These are phyloP conservation scores for Brienomyrus brachyistius DNA, from an alignment of 2,113 vertebrate species.

Conservation along the genomic window DNA sequence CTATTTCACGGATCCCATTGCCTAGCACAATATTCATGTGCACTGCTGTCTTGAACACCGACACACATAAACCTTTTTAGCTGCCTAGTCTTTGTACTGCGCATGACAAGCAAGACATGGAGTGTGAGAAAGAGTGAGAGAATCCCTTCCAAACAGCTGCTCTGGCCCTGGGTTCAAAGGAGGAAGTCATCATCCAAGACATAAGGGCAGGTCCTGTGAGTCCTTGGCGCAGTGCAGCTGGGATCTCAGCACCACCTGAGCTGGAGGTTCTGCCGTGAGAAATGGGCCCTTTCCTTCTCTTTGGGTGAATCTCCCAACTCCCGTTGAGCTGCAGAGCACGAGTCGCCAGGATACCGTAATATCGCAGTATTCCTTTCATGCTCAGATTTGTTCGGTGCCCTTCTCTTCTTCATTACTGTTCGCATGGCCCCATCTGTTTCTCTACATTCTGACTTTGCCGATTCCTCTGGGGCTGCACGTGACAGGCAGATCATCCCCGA, in stretches of 20 bases:
- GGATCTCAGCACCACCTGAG: slow-evolving; percentile 30
- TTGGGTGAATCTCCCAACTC: not conserved
- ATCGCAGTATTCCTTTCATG: not conserved
- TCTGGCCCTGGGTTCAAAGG: slow-evolving; percentile 43
- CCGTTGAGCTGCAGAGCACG: not conserved
- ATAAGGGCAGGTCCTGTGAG: slow-evolving; percentile 17
- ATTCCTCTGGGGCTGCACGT: slow-evolving; percentile 11
- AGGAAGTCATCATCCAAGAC: slow-evolving; percentile 21
- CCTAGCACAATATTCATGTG: not conserved
- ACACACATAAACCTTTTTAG: not conserved
- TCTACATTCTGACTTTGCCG: not conserved
- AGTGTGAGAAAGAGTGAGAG: slow-evolving; percentile 43
- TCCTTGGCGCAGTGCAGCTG: slow-evolving; percentile 25
- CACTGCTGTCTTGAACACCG: not conserved
- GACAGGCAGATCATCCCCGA: slow-evolving; percentile 32
- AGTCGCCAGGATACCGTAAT: not conserved
- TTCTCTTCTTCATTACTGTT: not conserved
- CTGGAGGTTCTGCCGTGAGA: not conserved
- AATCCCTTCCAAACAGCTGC: slow-evolving; percentile 55
- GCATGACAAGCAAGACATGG: not conserved
- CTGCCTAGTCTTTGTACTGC: not conserved
- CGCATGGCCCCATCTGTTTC: not conserved
- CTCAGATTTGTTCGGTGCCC: not conserved
- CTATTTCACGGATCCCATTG: not conserved
- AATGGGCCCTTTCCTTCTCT: not conserved